A percentile compares a stretch with the other conserved stretches of the same genome.
phyloP scores from a whole-genome alignment of 1,140 invertebrate genomes.

The Phymorhynchus buccinoides region DNA sequence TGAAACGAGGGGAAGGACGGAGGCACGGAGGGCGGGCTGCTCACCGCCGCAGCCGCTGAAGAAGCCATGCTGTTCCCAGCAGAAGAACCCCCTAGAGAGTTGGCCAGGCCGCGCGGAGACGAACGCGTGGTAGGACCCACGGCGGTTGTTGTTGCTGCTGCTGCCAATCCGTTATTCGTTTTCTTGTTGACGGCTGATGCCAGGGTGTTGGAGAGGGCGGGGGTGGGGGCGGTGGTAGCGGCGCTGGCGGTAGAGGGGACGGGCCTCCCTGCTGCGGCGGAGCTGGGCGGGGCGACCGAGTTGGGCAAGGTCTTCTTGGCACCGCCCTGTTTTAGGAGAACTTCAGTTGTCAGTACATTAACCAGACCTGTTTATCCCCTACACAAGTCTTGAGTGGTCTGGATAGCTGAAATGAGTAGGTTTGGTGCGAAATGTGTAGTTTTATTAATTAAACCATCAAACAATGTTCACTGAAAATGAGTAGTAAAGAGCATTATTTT shows the following conservation, averaged over 20 bases:
- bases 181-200: not conserved
- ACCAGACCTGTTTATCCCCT: no score
- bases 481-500: no score
- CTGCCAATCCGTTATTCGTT: not conserved
- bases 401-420: no score
- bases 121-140: not conserved
- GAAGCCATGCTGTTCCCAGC: no score
- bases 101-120: conserved; percentile 6
- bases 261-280: not conserved
- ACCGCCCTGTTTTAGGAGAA: not conserved
- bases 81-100: not conserved
- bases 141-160: not conserved
- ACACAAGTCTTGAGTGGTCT: no score
- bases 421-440: no score
- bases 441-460: no score
- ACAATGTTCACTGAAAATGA: no score
- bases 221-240: not conserved
- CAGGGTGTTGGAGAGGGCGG: not conserved
- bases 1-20: conserved; percentile 7
- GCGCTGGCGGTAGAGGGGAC: not conserved
- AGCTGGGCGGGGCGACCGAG: not conserved
- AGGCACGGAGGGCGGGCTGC: not conserved
- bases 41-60: no score
- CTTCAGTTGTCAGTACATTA: no score
- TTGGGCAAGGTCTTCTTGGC: not conserved